These are phyloP conservation scores for Calephelis virginiensis DNA, from an alignment of 1,140 invertebrate genomes.

Conservation along the genomic window DNA sequence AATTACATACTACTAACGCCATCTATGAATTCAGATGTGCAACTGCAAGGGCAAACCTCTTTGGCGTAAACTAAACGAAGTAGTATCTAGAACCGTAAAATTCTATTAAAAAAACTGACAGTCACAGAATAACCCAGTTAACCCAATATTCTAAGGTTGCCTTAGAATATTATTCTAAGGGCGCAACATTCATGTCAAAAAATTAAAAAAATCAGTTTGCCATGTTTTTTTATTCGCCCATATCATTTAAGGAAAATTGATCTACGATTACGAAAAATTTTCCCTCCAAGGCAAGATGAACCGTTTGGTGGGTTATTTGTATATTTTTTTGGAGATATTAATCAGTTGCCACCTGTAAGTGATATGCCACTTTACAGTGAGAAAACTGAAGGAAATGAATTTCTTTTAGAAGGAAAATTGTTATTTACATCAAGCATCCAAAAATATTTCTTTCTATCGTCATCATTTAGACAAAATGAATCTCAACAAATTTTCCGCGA, in stretches of 20 bases:
- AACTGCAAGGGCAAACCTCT: too few relatives aligned
- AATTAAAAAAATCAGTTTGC: too few relatives aligned
- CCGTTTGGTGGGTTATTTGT: slow-evolving; percentile 12
- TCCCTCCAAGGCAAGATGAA: slow-evolving; percentile 7
- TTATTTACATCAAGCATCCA: slow-evolving; percentile 19
- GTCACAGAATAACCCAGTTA: too few relatives aligned
- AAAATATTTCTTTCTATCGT: slow-evolving; percentile 4
- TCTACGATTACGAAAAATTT: neutral
- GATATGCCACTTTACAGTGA: neutral
- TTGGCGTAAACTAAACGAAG: too few relatives aligned
- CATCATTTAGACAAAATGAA: slow-evolving; percentile 2
- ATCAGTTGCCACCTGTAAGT: slow-evolving; percentile 10
- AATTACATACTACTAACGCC: too few relatives aligned
- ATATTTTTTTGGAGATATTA: slow-evolving; percentile 14
- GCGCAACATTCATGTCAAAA: too few relatives aligned
- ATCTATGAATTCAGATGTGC: too few relatives aligned
- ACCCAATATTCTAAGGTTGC: too few relatives aligned
- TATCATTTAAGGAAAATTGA: slow-evolving; percentile 5
- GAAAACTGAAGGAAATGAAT: slow-evolving; percentile 17
- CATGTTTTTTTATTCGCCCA: too few relatives aligned
- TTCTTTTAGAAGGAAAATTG: slow-evolving; percentile 19
- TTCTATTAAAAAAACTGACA: too few relatives aligned
- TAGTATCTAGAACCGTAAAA: too few relatives aligned
- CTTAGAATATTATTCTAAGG: too few relatives aligned
- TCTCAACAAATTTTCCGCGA: slow-evolving; percentile 5